phyloP scores from a whole-genome alignment of 2,888 invertebrate species.

The Sesia bembeciformis region DNA sequence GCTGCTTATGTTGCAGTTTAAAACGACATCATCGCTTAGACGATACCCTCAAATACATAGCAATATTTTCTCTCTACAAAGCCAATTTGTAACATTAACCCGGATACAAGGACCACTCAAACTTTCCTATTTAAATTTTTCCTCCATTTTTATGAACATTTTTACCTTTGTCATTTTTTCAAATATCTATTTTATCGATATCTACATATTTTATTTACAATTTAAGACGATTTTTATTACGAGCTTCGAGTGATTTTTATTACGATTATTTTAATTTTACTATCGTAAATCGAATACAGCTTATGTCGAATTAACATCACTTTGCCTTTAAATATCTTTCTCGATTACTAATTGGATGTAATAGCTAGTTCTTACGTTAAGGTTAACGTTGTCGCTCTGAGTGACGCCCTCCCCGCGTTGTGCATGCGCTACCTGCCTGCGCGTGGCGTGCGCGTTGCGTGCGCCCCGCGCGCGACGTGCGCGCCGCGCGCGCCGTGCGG shows the following conservation, averaged over 20 bases:
- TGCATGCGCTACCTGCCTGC: constrained; percentile 65
- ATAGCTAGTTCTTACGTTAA: constrained; percentile 60
- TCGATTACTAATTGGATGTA: constrained; percentile 62
- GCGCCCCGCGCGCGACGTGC: constrained; percentile 10
- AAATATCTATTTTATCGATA: constrained; percentile 15
- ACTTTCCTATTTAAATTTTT: constrained; percentile 73
- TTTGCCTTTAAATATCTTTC: constrained; percentile 44
- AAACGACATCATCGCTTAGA: background rate
- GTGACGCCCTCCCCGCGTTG: constrained; percentile 21
- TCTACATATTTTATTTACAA: constrained; percentile 1
- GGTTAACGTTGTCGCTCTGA: constrained; percentile 40
- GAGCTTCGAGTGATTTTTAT: constrained; percentile 33
- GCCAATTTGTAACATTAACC: constrained; percentile 17
- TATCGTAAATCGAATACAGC: constrained; percentile 38
- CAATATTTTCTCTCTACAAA: constrained; percentile 2
- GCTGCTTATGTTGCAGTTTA: background rate
- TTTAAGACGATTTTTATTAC: constrained; percentile 17
- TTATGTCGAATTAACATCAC: constrained; percentile 37
- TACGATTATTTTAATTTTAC: constrained; percentile 15
- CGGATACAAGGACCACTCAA: constrained; percentile 87
- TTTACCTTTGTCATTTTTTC: background rate
- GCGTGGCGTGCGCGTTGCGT: constrained; percentile 12
- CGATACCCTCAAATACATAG: background rate
- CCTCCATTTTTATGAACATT: constrained; percentile 26
- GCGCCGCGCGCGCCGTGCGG: constrained; percentile 13